Evolutionary conservation across 2,888 invertebrate species (phyloP).

Genomic region (Nymphalis polychloros): DNA sequence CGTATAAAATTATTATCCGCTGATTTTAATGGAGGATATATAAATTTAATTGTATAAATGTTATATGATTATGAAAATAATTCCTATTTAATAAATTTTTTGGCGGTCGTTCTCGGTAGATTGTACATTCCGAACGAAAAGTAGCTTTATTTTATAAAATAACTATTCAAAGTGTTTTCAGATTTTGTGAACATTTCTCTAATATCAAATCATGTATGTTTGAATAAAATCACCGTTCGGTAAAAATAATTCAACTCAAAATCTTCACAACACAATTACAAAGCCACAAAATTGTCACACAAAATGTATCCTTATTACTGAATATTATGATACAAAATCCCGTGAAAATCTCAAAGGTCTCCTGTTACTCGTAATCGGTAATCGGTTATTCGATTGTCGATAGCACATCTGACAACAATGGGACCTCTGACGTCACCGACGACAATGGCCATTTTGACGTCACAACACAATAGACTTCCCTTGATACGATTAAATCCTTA

Average conservation of each 20-base stretch:
- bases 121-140: no score
- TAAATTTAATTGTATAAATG: no score
- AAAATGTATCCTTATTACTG: not conserved
- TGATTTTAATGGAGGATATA: no score
- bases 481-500: slow-evolving; percentile 13
- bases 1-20: no score
- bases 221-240: not conserved
- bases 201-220: not conserved
- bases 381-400: slow-evolving; percentile 12
- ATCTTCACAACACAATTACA: not conserved
- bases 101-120: no score
- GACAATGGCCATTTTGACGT: slow-evolving; percentile 6
- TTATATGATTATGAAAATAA: no score
- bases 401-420: slow-evolving; percentile 7
- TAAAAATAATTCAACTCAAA: not conserved
- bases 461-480: slow-evolving; percentile 11
- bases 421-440: slow-evolving; percentile 1
- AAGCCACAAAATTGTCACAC: not conserved
- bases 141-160: no score
- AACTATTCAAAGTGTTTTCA: no score
- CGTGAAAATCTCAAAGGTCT: not conserved
- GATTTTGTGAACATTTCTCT: not conserved
- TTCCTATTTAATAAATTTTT: no score
- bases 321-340: not conserved
- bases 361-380: slow-evolving; percentile 6